Evolutionary conservation across 2,888 invertebrate genomes (phyloP).

Genomic region (Polyommatus iphigenia): DNA sequence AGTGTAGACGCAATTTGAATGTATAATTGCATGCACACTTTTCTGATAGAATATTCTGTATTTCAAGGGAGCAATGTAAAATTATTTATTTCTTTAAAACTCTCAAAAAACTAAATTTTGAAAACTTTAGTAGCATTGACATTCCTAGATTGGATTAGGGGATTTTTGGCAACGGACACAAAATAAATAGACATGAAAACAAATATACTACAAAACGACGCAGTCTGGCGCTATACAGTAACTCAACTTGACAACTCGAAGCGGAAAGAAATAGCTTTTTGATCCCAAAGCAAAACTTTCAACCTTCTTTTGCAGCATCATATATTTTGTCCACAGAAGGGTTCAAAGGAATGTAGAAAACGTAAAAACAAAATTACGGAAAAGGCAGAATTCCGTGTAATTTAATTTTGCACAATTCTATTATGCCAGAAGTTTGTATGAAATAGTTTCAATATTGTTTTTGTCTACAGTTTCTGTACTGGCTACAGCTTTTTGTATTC

Average conservation of each 20-base stretch:
- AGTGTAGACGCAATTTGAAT: not conserved
- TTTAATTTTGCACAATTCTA: not conserved
- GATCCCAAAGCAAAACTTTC: conserved; percentile 58
- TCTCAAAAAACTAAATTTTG: not conserved
- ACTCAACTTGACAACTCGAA: conserved; percentile 68
- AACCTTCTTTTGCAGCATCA: conserved; percentile 40
- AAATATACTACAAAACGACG: conserved; percentile 34
- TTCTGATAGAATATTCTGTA: conserved; percentile 32
- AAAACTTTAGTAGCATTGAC: not conserved
- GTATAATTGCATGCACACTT: not conserved
- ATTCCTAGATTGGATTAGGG: not conserved
- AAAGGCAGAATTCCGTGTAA: conserved; percentile 5
- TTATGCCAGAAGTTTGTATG: not conserved
- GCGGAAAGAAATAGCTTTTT: conserved; percentile 61
- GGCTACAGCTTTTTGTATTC: not conserved
- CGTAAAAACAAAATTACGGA: conserved; percentile 3
- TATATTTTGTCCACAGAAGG: conserved; percentile 37
- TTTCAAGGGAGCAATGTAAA: not conserved
- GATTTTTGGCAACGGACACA: conserved; percentile 1
- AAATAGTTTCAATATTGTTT: conserved; percentile 4
- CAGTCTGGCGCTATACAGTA: conserved; percentile 65
- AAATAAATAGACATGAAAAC: conserved; percentile 10
- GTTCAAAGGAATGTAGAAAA: conserved; percentile 32
- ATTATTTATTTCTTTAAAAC: not conserved
- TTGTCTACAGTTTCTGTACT: not conserved